Evolutionary conservation across 2,797 vertebrate species (phyloP), one percentile per base, ranked within the genome.

Genomic region (Epinephelus awoara): DNA sequence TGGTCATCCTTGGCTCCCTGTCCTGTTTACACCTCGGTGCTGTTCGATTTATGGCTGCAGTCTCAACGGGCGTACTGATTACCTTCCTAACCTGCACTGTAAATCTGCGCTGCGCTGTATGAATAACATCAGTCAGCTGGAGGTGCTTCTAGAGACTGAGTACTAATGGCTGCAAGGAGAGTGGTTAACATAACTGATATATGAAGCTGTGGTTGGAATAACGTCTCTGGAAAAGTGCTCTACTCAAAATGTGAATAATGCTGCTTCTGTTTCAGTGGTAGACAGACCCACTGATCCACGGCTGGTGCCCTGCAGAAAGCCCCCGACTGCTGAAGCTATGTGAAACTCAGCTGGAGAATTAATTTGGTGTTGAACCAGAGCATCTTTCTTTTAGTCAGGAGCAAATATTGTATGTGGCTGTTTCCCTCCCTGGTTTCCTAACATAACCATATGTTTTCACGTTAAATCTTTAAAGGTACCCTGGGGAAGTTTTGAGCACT

Each of bases 1-100:
- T 96, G 96, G 83, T 92, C 94, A 18, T 59, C 77, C 4, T 82
- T 96, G 73, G 94, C 95, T 76, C 91, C 0, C 75, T 96, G 62
- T 97, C 96, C 76, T 96, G 97, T 90, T 94, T 96, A 67, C 96
- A 97, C 93, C 96, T 94, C 77, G 95, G 96, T 62, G 84, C 96
- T 10, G 90, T 95, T 1, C 95, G 97, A 81, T 98, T 96, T 67
- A 64, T 96, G 11, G 92, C 85, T 11, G 93, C 95, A 21, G 54
- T 93, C 34, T 67, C 85, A 57, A 44, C 69, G 3, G 96, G 95
- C 14, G 21, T 95, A 9, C 14, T 96, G 71, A 96, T 98, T 81
- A 96, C 95, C 85, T 90, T 93, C 61, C 0, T 94, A 72, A 97
- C 96, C 93, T 96, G 96, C 96, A 66, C 59, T 67, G 75, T 87